Evolutionary conservation across 2,797 vertebrate species (phyloP).

Genomic region (Hozukius guyotensis): DNA sequence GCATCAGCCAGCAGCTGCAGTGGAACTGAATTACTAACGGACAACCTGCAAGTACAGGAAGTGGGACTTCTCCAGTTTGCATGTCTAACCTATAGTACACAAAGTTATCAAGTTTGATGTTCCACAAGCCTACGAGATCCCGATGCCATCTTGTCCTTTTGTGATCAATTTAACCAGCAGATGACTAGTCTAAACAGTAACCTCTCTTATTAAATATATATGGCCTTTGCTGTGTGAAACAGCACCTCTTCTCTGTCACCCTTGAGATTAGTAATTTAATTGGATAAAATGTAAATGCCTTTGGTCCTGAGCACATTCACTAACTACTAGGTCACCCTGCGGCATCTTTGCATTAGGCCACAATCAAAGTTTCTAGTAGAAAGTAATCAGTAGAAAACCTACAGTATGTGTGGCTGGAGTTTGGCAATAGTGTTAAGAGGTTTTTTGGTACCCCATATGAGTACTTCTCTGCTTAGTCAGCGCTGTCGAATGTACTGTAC

Average conservation of each 20-base stretch:
- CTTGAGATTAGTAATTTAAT: not conserved
- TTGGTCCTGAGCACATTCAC: not conserved
- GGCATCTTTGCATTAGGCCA: not conserved
- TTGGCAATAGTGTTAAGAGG: not conserved
- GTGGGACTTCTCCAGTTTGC: slow-evolving; percentile 2
- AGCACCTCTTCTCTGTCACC: not conserved
- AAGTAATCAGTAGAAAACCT: not conserved
- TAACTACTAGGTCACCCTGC: not conserved
- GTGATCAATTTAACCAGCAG: not conserved
- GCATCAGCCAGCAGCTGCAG: slow-evolving; percentile 8
- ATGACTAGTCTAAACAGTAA: not conserved
- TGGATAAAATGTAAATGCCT: not conserved
- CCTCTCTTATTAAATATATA: not conserved
- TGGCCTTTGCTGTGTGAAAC: not conserved
- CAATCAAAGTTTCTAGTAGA: not conserved
- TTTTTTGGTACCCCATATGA: not conserved
- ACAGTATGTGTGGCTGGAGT: not conserved
- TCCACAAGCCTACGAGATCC: no score
- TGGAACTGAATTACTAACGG: slow-evolving; percentile 5
- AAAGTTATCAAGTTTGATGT: not conserved
- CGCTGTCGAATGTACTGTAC: not conserved
- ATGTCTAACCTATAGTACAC: not conserved
- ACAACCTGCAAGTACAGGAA: slow-evolving; percentile 42
- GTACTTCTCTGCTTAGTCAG: not conserved
- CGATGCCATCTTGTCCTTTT: not conserved